Percentiles rank a stretch among this genome's conserved stretches.
phyloP scores from a whole-genome alignment of 2,113 vertebrate genomes.

The Phyllostomus discolor region DNA sequence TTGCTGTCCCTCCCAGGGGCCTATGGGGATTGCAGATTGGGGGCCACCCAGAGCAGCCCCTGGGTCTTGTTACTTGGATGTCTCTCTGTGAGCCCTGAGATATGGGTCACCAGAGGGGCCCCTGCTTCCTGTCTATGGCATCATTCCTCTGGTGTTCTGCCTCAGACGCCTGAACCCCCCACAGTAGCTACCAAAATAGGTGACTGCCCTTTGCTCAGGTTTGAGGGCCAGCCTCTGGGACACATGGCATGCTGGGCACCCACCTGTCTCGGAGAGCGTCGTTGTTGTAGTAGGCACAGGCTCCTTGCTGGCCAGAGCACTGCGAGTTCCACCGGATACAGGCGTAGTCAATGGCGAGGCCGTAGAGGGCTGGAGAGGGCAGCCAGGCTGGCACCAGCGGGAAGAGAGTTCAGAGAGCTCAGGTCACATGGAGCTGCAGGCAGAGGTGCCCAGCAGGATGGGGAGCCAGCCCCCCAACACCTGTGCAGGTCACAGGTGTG shows the following conservation, averaged over 20 bases:
- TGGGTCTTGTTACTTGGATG: not conserved
- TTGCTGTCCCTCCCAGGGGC: not conserved
- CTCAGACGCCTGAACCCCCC: not conserved
- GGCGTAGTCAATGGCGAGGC: conserved; percentile 90
- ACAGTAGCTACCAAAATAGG: fast-evolving
- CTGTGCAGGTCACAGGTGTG: not conserved
- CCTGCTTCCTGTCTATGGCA: not conserved
- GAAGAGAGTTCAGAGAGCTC: conserved; percentile 8
- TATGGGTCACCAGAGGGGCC: not conserved
- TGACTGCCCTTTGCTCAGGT: not conserved
- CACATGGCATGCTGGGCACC: fast-evolving
- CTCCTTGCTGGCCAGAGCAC: conserved; percentile 82
- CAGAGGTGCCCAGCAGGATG: not conserved
- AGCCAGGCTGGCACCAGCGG: conserved; percentile 87
- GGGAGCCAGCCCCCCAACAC: not conserved
- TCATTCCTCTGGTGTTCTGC: not conserved
- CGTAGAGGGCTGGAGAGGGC: conserved; percentile 90
- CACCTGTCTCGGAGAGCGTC: conserved; percentile 90
- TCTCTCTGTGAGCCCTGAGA: not conserved
- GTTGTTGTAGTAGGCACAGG: conserved; percentile 94
- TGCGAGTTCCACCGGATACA: conserved; percentile 89
- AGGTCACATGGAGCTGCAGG: not conserved
- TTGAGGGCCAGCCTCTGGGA: not conserved
- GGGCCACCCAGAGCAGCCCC: not conserved
- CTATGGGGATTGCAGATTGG: not conserved